phyloP scores from a whole-genome alignment of 2,113 vertebrate species.

The Passer montanus region DNA sequence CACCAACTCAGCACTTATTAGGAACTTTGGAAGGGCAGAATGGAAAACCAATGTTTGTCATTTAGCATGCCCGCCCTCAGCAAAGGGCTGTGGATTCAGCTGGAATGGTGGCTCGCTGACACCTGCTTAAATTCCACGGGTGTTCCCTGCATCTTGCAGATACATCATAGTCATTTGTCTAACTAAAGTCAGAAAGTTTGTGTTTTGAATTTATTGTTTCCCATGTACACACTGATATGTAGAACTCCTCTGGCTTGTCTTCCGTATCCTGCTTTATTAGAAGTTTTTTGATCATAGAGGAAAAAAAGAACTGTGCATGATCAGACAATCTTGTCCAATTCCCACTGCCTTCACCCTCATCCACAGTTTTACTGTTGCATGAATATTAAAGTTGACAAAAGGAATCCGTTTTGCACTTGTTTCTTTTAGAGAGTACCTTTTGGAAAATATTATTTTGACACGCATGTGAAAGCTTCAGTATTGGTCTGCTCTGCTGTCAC shows the following conservation, averaged over 20 bases:
- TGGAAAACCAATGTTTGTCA: not conserved
- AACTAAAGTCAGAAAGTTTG: not conserved
- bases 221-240: not conserved
- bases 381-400: not conserved
- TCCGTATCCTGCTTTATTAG: not conserved
- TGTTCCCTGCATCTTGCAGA: not conserved
- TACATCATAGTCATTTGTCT: not conserved
- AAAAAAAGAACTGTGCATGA: not conserved
- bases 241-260: not conserved
- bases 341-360: not conserved
- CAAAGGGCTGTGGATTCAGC: not conserved
- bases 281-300: not conserved
- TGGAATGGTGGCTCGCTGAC: not conserved
- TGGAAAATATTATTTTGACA: not conserved
- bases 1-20: not conserved
- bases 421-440: not conserved
- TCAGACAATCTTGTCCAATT: not conserved
- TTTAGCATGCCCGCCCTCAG: not conserved
- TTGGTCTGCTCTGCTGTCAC: not conserved
- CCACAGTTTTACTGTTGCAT: not conserved
- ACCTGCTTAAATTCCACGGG: not conserved
- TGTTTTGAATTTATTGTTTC: not conserved
- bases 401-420: not conserved
- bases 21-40: not conserved
- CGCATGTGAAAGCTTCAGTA: not conserved